Conservation (phyloP, 2,888 invertebrate species). For the Drosophila kanekoi region DNA sequence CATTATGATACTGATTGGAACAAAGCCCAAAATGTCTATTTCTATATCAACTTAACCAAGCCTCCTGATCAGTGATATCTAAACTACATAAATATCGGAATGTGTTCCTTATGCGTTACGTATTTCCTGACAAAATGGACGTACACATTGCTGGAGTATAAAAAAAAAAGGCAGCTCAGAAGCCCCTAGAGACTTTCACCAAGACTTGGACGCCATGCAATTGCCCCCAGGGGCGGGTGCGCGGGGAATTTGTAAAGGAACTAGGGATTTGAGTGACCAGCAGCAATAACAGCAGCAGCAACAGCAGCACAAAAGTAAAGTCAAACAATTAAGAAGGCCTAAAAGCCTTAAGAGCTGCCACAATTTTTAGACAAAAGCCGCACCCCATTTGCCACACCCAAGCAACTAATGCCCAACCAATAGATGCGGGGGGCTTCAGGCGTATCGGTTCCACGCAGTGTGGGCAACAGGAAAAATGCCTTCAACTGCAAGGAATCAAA, state of each 20-base stretch:
- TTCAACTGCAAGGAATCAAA: slow-evolving; percentile 49
- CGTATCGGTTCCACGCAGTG: slow-evolving; percentile 42
- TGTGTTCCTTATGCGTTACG: not conserved
- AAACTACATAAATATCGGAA: too few species aligned
- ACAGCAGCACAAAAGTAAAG: slow-evolving; percentile 48
- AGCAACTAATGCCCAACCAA: slow-evolving; percentile 30
- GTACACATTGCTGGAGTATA: too few species aligned
- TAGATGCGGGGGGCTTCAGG: slow-evolving; percentile 6
- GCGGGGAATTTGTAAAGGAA: slow-evolving; percentile 1
- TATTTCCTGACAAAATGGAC: not conserved
- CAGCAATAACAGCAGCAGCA: not conserved
- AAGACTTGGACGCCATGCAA: slow-evolving; percentile 15
- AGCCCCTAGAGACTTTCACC: slow-evolving; percentile 14
- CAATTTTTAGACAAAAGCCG: slow-evolving; percentile 38
- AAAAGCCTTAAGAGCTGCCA: slow-evolving; percentile 65
- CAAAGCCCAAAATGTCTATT: too few species aligned
- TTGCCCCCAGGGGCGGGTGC: not conserved
- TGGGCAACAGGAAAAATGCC: slow-evolving; percentile 17
- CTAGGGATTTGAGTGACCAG: slow-evolving; percentile 28
- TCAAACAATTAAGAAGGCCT: slow-evolving; percentile 69
- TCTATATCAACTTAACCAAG: too few species aligned
- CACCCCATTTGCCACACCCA: slow-evolving; percentile 41
- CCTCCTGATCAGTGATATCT: too few species aligned
- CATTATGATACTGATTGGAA: too few species aligned
- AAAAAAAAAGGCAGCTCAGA: not conserved